A percentile compares a stretch with the other conserved stretches of the same genome.
phyloP scores from a whole-genome alignment of 2,113 vertebrate genomes.

The Zosterops japonicus region DNA sequence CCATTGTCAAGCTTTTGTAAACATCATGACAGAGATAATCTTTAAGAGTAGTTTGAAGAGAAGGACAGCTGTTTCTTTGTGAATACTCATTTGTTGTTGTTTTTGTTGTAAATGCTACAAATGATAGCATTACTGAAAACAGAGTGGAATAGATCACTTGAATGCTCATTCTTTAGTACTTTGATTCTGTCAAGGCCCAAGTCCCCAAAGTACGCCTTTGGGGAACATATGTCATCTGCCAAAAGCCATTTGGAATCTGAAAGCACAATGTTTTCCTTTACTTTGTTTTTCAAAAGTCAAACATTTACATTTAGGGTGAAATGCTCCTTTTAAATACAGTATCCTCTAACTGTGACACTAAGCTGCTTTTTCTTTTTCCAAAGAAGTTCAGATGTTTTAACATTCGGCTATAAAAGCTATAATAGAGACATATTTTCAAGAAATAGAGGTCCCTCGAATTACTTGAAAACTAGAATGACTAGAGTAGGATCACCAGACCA shows the following conservation, averaged over 20 bases:
- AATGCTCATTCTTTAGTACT: neutral
- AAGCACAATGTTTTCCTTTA: neutral
- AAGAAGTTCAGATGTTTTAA: neutral
- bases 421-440: neutral
- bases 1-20: neutral
- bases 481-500: neutral
- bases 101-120: neutral
- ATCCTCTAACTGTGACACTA: neutral
- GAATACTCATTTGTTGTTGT: neutral
- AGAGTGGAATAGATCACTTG: neutral
- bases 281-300: neutral
- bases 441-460: neutral
- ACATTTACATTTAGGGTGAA: neutral
- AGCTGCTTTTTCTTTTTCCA: neutral
- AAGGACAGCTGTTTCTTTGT: constrained; percentile 23
- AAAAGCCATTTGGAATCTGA: constrained; percentile 11
- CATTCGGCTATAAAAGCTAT: neutral
- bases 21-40: neutral
- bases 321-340: neutral
- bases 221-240: constrained; percentile 26
- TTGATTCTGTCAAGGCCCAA: neutral
- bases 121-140: neutral
- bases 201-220: neutral
- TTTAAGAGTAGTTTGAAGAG: neutral
- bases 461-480: neutral